Conservation (phyloP, 2,797 vertebrate genomes). For the Euthynnus affinis region DNA sequence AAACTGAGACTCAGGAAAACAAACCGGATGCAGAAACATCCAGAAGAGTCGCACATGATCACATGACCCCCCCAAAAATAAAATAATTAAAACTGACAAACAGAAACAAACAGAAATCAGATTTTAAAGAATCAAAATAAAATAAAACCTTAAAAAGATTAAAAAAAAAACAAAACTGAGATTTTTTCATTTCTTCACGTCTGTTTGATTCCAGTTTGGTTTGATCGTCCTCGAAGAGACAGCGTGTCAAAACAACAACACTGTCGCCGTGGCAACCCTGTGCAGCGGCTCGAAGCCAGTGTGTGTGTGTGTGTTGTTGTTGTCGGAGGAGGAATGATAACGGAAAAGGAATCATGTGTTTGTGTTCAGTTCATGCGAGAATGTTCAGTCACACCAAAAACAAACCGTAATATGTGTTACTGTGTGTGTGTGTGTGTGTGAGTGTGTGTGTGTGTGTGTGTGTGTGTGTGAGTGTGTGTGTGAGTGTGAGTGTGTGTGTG, state of each 20-base stretch:
- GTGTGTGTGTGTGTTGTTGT: not conserved
- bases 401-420: not conserved
- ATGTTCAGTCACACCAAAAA: not conserved
- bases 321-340: slow-evolving; percentile 18
- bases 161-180: slow-evolving; percentile 8
- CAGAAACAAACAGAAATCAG: not conserved
- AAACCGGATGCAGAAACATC: not conserved
- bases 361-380: slow-evolving; percentile 25
- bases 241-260: not conserved
- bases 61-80: not conserved
- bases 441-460: not conserved
- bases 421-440: slow-evolving; percentile 5
- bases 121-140: not conserved
- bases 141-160: slow-evolving; percentile 3
- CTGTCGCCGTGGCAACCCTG: not conserved
- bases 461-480: too few relatives aligned
- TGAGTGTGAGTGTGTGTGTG: too few relatives aligned
- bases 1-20: slow-evolving; percentile 29
- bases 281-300: not conserved
- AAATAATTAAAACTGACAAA: not conserved
- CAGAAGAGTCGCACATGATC: slow-evolving; percentile 12
- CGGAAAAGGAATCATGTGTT: slow-evolving; percentile 10
- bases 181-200: not conserved
- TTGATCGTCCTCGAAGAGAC: not conserved
- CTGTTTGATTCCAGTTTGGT: slow-evolving; percentile 13